Base-by-base conservation (phyloP, 2,888 invertebrate genomes). In the Pelosia muscerda region DNA sequence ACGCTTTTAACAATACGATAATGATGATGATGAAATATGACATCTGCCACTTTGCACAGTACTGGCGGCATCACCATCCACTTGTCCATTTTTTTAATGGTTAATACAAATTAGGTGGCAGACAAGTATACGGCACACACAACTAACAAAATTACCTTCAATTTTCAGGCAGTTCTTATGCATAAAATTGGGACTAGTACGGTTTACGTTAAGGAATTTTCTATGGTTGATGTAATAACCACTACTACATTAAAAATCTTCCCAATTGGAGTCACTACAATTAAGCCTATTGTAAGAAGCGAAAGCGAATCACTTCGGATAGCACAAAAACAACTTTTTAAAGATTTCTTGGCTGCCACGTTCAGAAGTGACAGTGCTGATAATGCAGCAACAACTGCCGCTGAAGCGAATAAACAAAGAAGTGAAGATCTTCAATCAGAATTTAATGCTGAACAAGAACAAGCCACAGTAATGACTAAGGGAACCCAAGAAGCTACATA, bases 281-380 rank as follows among this genome's bases (percentile, higher is more conserved):
- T 23, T 59, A 38, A 4, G 22, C 59, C 38, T 10, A 19, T 19
- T 10, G 15, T 15, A 25, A 25, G 1, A 5, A 23, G 4, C 10
- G 38, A 19, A 23, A 25, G 1, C 9, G 38, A 59, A 25, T 4
- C 23, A 34, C 38, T 34, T 2, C 15, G 23, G 4, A 25, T 19
- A 59, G 23, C 38, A 19, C 23, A 38, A 59, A 61, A 66, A 19
- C 22, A 55, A 11, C 26, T 0, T 28, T 61, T 66, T 22, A 15
- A 56, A 5, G 55, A 61, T 23, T 61, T 61, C 11, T 19, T 66
- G 13, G 22, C 61, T 38, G 19, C 61, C 15, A 61, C 61, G 23
- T 66, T 66, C 22, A 19, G 22, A 11, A 61, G 19, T 34, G 23
- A 59, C 9, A 19, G 11, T 34, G 10, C 49, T 2, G 53, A 53